Base-by-base conservation (phyloP, 2,888 invertebrate genomes). In the Eristalinus aeneus region DNA sequence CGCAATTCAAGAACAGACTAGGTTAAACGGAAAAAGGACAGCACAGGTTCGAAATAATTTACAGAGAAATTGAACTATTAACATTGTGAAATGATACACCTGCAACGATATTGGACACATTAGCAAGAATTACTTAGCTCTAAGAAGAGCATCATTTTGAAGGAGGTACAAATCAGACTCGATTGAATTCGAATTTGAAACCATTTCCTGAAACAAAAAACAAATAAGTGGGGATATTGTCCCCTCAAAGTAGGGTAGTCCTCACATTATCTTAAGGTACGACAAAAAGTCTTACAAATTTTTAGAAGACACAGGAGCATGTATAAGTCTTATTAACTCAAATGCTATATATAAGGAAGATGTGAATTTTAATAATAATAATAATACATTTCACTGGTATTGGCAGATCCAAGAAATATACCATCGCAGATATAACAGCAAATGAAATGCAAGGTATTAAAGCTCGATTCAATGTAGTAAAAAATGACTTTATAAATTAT, bases 401-500 rank as follows among this genome's bases (percentile, higher is more conserved):
- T n/a, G n/a, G n/a, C n/a, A n/a, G n/a, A n/a, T n/a, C 65, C 1
- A 74, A 74, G 58, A 65, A 65, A 23, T 34, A 31, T 63, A 63
- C 16, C n/a, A 60, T 74, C 67, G 34, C 60, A 20, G 34, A 73
- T 12, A 64, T 64, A 12, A 64, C 64, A 54, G 23, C 36, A 23
- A n/a, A n/a, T n/a, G n/a, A n/a, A n/a, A n/a, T n/a, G n/a, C n/a
- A n/a, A n/a, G n/a, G n/a, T 22, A 74, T 74, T 23, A 60, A 71
- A 6, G 39, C 56, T 16, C 16, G 3, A 31, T 67, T 75, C 34
- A 54, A 69, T n/a, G 69, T 76, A 36, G 61, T 76, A 69, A 69
- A 61, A 1, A 63, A 76, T 56, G 69, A 76, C 36, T 67, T 75
- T 31, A 54, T 76, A 34, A 23, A 61, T n/a, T 36, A 73, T 27